phyloP scores from a whole-genome alignment of 2,888 invertebrate genomes.

The Cerastis rubricosa region DNA sequence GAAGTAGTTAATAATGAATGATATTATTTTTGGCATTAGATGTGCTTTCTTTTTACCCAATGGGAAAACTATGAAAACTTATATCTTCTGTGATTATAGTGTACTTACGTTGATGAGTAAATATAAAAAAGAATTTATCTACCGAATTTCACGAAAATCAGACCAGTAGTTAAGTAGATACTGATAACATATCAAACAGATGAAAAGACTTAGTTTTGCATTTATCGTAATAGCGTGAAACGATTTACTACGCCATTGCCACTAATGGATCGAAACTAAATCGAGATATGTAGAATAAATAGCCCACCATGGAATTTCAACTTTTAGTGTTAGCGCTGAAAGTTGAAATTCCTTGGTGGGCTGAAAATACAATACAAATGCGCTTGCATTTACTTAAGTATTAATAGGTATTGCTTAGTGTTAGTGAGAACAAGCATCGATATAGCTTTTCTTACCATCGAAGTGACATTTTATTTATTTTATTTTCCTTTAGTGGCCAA shows the following conservation, averaged over 20 bases:
- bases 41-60: not conserved
- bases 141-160: not conserved
- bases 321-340: not conserved
- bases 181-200: constrained; percentile 1
- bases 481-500: too few species aligned
- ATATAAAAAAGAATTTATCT: not conserved
- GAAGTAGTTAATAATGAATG: not conserved
- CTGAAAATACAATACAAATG: not conserved
- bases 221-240: not conserved
- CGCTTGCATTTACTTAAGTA: not conserved
- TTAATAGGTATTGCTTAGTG: not conserved
- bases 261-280: not conserved
- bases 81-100: not conserved
- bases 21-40: not conserved
- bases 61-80: not conserved
- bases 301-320: not conserved
- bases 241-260: not conserved
- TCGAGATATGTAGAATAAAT: not conserved
- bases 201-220: not conserved
- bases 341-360: too few species aligned
- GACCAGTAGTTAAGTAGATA: not conserved
- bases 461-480: too few species aligned
- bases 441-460: not conserved
- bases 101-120: too few species aligned
- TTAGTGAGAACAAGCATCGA: not conserved